Base-by-base conservation (phyloP, 2,113 vertebrate genomes). In the Neolamprologus toae region DNA sequence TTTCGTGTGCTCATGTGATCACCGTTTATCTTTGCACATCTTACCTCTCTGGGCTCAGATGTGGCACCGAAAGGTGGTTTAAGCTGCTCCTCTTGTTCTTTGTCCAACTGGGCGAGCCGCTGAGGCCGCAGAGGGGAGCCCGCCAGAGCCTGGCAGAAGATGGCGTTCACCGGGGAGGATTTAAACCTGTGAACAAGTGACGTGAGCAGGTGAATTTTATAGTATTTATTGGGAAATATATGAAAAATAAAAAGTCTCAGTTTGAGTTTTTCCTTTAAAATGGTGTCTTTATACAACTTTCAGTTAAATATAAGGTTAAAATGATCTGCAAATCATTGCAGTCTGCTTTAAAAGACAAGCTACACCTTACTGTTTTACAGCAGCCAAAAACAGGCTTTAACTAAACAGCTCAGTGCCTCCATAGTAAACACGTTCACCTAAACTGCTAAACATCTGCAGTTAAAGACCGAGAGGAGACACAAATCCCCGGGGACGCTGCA, bases 161-260 rank as follows among this genome's bases (percentile, higher is more conserved):
- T 99, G 96, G 97, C 97, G 66, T 99, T 99, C 88, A 99, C 98
- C 2, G 98, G 98, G 45, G 98, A 99, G 2, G 98, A 97, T 96
- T 97, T 98, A 92, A 99, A 99, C 93, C 97, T 97, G 78, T 11
- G 33, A 21, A n/a, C 8, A 80, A 21, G 21, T 78, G 17, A 4
- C 4, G 2, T 49, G 16, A 76, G 40, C 71, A 49, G 23, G 73
- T 13, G 9, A 31, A 31, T 51, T n/a, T 78, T 31, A 78, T 5
- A n/a, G 47, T 3, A n/a, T 78, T 49, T 31, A 78, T 0, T 31
- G 26, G 26, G 26, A 49, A 47, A 47, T 7, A 49, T 76, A 47
- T 78, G 9, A 51, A 78, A 78, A 51, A 78, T 13, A 33, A 78
- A 73, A 45, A 33, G 45, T 47, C 23, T 49, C 71, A 49, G 42